Evolutionary conservation across 2,888 invertebrate species (phyloP), one percentile per base, ranked within the genome.

Genomic region (Lomographa bimaculata): DNA sequence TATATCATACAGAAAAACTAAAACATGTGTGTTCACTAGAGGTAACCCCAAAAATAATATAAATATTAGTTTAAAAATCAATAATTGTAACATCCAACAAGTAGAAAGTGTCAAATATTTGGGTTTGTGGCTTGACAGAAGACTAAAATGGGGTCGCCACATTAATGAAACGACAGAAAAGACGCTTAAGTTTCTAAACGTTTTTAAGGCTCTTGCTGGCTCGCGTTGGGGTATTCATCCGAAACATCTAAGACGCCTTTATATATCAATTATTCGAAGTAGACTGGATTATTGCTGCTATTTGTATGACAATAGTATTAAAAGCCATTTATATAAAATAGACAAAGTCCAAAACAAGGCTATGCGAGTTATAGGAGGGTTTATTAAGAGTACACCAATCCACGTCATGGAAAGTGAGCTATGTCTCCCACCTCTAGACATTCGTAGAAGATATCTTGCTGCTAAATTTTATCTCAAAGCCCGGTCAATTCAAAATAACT

Each of bases 151-250:
- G 66, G 5, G 11, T 1, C 59, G 46, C 41, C 62, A 62, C 14
- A 49, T 62, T 8, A 51, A 58, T 18, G 57, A 58, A 23, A 24
- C 38, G 0, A 11, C 0, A 3, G 25, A 30, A 5, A 62, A 57
- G 35, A 8, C 19, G 0, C 11, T 10, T n/a, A 62, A 53, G 44
- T 51, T 36, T 25, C 3, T 58, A 3, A 60, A 57, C 36, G 9
- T 57, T 3, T 46, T 64, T 3, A 62, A 58, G 41, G 33, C 55
- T 1, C 23, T 64, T 3, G 21, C 49, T 0, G 62, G 62, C 0
- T 14, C 57, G 0, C 30, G 40, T 0, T 64, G 57, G 60, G 61
- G 63, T 0, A 35, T 61, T 0, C 60, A 61, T 19, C 61, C 46
- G 2, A 56, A 21, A 30, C 54, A 60, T 35, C 25, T 64, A 1